phyloP scores from a whole-genome alignment of 2,113 vertebrate genomes.

The Epinephelus cyanopodus region DNA sequence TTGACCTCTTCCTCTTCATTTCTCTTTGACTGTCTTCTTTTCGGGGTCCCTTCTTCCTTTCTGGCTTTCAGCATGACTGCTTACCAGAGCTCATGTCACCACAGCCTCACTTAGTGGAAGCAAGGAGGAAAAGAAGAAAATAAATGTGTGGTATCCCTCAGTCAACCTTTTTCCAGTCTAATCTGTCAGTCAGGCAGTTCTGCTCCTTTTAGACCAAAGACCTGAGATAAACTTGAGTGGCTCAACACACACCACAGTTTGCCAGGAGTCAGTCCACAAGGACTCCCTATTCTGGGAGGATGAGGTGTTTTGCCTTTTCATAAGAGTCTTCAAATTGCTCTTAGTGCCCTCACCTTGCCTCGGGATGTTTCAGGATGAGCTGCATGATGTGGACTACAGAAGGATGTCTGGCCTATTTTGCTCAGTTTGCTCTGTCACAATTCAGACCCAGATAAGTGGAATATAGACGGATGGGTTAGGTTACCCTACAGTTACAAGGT shows the following conservation, averaged over 20 bases:
- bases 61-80: slow-evolving; percentile 7
- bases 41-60: background rate
- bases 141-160: background rate
- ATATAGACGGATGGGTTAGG: background rate
- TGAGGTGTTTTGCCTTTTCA: background rate
- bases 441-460: background rate
- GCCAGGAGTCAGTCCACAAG: background rate
- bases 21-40: background rate
- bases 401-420: background rate
- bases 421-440: background rate
- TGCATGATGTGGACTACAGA: background rate
- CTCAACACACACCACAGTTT: background rate
- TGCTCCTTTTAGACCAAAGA: background rate
- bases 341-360: background rate
- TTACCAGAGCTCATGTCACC: background rate
- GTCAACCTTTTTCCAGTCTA: slow-evolving; percentile 11
- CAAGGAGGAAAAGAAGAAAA: background rate
- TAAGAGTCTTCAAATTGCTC: background rate
- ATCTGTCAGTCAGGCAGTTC: slow-evolving; percentile 7
- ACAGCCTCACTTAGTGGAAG: background rate
- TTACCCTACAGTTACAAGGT: background rate
- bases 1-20: too few species aligned
- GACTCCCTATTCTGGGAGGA: background rate
- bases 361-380: background rate
- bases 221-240: background rate